Percentiles rank a stretch among this genome's conserved stretches.
phyloP scores from a whole-genome alignment of 2,113 vertebrate genomes.

The Dolichallabes microphthalmus region DNA sequence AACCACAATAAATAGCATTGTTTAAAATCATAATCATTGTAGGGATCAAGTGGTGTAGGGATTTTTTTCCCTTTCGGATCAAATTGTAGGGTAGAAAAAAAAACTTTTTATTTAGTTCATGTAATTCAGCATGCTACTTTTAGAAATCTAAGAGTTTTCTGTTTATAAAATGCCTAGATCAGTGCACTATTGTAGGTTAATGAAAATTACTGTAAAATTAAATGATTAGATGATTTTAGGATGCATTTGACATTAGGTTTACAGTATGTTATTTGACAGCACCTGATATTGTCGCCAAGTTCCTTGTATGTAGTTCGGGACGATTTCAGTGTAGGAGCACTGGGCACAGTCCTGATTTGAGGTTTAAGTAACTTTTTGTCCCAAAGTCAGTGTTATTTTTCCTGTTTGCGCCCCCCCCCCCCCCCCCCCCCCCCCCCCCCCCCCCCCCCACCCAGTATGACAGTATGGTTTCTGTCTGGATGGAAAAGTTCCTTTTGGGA shows the following conservation, averaged over 20 bases:
- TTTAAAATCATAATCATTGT: no score
- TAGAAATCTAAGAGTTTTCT: background rate
- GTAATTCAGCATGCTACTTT: no score
- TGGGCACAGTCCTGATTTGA: background rate
- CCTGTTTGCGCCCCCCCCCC: background rate
- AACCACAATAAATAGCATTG: no score
- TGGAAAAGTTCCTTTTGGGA: background rate
- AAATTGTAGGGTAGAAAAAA: no score
- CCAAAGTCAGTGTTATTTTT: background rate
- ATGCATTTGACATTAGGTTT: background rate
- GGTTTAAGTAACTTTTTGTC: background rate
- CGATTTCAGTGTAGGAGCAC: no score
- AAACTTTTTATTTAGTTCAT: no score
- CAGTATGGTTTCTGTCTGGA: background rate
- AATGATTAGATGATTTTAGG: background rate
- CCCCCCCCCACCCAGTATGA: no score
- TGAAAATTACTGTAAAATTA: background rate
- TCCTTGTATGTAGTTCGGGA: background rate
- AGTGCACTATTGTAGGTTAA: background rate
- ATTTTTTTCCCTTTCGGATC: no score
- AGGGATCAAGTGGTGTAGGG: no score
- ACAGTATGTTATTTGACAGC: no score
- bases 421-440: no score
- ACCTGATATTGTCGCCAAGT: background rate
- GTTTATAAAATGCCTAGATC: no score